Evolutionary conservation across 2,888 invertebrate genomes (phyloP).

Genomic region (Drosophila siamana): DNA sequence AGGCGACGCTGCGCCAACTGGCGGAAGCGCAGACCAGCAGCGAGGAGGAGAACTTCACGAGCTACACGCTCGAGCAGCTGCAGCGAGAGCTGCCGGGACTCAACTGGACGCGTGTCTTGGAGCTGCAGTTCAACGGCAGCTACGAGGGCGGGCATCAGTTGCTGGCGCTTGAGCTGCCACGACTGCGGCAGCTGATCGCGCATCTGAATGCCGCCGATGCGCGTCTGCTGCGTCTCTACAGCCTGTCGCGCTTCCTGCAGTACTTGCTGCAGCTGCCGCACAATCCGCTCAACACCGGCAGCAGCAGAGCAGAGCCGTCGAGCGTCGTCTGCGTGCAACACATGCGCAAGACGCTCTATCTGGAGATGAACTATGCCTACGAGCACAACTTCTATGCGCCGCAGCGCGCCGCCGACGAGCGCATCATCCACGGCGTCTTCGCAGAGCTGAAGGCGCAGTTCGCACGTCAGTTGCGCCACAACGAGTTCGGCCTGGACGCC

Average conservation of each 20-base stretch:
- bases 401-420: constrained; percentile 61
- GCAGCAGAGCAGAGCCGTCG: not conserved
- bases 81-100: constrained; percentile 39
- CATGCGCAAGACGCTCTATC: constrained; percentile 75
- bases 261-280: constrained; percentile 66
- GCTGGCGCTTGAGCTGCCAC: constrained; percentile 58
- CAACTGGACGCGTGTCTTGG: constrained; percentile 66
- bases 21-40: constrained; percentile 16
- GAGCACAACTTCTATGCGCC: constrained; percentile 62
- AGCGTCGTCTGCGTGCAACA: constrained; percentile 67
- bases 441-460: constrained; percentile 68
- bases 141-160: constrained; percentile 55
- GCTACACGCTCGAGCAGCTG: constrained; percentile 53
- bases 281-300: constrained; percentile 48
- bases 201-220: constrained; percentile 59
- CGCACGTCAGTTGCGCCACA: constrained; percentile 48
- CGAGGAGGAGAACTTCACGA: constrained; percentile 61
- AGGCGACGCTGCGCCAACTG: constrained; percentile 51
- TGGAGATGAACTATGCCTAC: constrained; percentile 78
- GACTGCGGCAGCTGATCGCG: constrained; percentile 48
- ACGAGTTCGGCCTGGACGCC: constrained; percentile 61
- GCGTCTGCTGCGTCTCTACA: constrained; percentile 64
- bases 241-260: constrained; percentile 69
- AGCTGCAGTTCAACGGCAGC: constrained; percentile 52
- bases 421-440: constrained; percentile 67